phyloP scores from a whole-genome alignment of 2,888 invertebrate genomes.

The Stenodema calcarata region DNA sequence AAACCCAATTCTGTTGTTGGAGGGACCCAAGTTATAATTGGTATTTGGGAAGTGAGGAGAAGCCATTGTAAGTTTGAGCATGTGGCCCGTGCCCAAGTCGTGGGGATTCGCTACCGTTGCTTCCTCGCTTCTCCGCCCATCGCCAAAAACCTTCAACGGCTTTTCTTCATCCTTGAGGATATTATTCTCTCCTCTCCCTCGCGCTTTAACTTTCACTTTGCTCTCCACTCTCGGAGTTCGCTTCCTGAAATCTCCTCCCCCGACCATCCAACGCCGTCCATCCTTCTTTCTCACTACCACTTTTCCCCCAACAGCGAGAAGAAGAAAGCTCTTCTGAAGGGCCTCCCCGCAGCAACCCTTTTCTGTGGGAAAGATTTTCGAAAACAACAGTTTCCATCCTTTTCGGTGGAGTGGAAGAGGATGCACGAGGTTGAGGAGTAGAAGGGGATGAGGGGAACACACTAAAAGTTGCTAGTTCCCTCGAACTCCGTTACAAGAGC shows the following conservation, averaged over 20 bases:
- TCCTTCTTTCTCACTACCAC: neutral
- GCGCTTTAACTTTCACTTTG: neutral
- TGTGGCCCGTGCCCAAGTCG: slow-evolving; percentile 27
- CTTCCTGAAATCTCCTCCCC: neutral
- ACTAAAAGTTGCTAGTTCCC: neutral
- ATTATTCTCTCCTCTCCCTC: neutral
- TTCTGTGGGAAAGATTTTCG: neutral
- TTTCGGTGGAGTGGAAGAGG: neutral
- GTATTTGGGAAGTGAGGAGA: slow-evolving; percentile 31
- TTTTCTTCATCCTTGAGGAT: slow-evolving; percentile 2
- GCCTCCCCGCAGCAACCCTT: neutral
- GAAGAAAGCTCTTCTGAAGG: neutral
- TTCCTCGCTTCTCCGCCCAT: neutral
- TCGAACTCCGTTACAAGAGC: neutral
- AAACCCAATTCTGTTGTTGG: slow-evolving; percentile 29
- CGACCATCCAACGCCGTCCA: neutral
- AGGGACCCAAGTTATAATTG: slow-evolving; percentile 29
- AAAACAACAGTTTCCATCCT: neutral
- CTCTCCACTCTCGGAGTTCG: slow-evolving; percentile 1
- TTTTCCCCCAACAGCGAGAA: neutral
- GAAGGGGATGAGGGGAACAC: neutral
- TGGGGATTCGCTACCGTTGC: slow-evolving; percentile 2
- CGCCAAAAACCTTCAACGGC: neutral
- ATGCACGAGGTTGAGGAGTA: too few relatives aligned
- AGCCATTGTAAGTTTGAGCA: slow-evolving; percentile 34